Evolutionary conservation across 2,113 vertebrate genomes (phyloP).

Genomic region (Leptosomus discolor): DNA sequence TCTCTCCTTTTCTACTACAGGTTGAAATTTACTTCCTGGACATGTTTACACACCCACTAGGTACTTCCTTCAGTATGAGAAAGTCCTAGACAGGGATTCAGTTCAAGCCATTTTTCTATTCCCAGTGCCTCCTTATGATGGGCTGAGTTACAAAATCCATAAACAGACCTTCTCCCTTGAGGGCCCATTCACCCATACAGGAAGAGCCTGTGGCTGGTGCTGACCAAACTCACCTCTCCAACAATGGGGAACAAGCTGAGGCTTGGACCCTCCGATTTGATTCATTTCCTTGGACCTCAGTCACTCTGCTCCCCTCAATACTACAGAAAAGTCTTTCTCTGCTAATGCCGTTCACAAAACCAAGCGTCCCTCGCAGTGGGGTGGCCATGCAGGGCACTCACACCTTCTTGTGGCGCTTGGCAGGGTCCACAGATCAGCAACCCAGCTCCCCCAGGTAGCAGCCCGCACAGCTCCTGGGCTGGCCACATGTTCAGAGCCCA

Average conservation of each 20-base stretch:
- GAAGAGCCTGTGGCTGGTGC: rapidly evolving
- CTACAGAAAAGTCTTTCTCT: background rate
- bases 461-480: background rate
- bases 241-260: background rate
- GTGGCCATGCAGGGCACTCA: background rate
- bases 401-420: conserved; percentile 15
- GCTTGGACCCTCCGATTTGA: background rate
- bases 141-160: background rate
- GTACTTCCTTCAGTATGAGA: background rate
- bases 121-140: rapidly evolving
- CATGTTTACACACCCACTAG: background rate
- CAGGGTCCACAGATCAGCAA: background rate
- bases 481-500: background rate
- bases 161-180: background rate
- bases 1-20: background rate
- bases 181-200: background rate
- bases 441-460: rapidly evolving
- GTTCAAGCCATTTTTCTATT: background rate
- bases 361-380: rapidly evolving
- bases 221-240: background rate
- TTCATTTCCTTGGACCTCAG: background rate
- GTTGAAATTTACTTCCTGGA: background rate
- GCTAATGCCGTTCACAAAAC: rapidly evolving
- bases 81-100: background rate
- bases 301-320: rapidly evolving